These are phyloP conservation scores for Gymnarchus niloticus DNA, from an alignment of 2,113 vertebrate genomes.

Conservation along the genomic window DNA sequence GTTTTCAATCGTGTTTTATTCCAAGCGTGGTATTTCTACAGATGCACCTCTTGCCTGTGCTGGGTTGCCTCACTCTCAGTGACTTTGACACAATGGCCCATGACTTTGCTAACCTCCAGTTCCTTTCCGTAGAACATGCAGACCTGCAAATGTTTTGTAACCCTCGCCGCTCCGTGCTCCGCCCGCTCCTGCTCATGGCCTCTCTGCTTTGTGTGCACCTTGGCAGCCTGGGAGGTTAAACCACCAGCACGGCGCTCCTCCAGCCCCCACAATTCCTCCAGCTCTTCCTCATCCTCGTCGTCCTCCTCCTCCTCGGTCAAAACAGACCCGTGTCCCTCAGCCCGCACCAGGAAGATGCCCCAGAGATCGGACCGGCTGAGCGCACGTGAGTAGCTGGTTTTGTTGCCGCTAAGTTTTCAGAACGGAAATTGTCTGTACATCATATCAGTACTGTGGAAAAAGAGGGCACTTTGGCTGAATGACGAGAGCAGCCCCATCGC, in stretches of 20 bases:
- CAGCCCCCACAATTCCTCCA: slow-evolving; percentile 66
- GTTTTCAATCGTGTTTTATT: not conserved
- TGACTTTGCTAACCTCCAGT: not conserved
- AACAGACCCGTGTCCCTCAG: slow-evolving; percentile 69
- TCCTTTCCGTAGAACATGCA: not conserved
- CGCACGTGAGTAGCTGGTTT: slow-evolving; percentile 74
- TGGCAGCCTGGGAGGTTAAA: slow-evolving; percentile 69
- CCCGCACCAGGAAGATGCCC: slow-evolving; percentile 74
- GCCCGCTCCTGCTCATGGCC: not conserved
- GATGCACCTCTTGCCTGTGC: not conserved
- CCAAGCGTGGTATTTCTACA: not conserved
- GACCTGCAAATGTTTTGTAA: not conserved
- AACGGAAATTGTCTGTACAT: too few relatives aligned
- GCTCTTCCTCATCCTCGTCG: slow-evolving; percentile 62
- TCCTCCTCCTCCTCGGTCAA: slow-evolving; percentile 63
- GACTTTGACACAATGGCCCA: not conserved
- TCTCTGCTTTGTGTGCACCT: slow-evolving; percentile 7
- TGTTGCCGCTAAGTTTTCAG: too few relatives aligned
- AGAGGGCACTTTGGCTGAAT: not conserved
- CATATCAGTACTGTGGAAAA: not conserved
- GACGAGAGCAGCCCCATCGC: not conserved
- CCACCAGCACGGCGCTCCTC: slow-evolving; percentile 55
- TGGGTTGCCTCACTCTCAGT: not conserved
- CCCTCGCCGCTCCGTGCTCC: not conserved
- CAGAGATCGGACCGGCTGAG: slow-evolving; percentile 80